phyloP scores from a whole-genome alignment of 2,113 vertebrate species.

The Setophaga kirtlandii region DNA sequence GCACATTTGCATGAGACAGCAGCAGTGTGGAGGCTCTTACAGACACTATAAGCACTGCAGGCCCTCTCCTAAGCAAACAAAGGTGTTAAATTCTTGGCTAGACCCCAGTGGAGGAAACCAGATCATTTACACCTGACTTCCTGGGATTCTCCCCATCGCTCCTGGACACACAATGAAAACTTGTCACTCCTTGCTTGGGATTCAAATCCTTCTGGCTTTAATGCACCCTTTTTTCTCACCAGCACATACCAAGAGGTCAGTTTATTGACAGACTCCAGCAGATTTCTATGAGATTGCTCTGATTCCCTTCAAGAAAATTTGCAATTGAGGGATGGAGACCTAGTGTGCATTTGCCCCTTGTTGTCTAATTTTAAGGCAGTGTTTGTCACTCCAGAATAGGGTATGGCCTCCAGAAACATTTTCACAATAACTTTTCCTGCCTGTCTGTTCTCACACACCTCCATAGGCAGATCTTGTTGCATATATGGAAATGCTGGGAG shows the following conservation, averaged over 20 bases:
- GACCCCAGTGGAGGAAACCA: neutral
- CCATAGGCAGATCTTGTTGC: neutral
- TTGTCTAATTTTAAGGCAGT: neutral
- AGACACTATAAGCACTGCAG: neutral
- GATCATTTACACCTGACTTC: neutral
- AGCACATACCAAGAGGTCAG: neutral
- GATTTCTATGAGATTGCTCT: neutral
- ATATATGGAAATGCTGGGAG: neutral
- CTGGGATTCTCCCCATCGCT: neutral
- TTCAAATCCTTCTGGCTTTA: neutral
- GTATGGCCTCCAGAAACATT: neutral
- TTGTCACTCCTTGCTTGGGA: neutral
- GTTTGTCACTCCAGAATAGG: neutral
- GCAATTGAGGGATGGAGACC: neutral
- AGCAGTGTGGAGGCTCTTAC: fast-evolving
- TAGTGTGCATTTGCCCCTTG: neutral
- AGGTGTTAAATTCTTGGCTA: neutral
- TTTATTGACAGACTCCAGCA: neutral
- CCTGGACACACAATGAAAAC: neutral
- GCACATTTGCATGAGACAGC: neutral
- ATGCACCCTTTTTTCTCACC: neutral
- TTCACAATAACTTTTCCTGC: neutral
- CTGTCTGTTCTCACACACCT: neutral
- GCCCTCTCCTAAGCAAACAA: neutral
- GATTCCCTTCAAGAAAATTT: neutral